Conservation (phyloP, 2,797 vertebrate genomes). For the Sebastes flavidus region DNA sequence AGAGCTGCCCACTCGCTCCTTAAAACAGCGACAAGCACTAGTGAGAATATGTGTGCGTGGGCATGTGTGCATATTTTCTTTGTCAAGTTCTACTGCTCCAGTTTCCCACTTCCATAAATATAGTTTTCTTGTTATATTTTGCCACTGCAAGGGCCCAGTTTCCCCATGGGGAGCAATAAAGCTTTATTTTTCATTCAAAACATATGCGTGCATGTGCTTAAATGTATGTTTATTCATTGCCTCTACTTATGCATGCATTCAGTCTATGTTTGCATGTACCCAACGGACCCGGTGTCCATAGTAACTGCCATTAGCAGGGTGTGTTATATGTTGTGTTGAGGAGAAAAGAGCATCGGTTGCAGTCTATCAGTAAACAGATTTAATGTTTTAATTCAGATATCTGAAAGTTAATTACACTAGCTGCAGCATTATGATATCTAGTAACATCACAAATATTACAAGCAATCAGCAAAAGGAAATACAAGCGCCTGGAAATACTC, state of each 20-base stretch:
- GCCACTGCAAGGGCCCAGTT: background rate
- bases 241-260: background rate
- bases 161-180: background rate
- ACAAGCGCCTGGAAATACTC: background rate
- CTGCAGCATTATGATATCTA: background rate
- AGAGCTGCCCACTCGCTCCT: constrained; percentile 25
- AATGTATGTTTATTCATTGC: constrained; percentile 3
- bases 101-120: background rate
- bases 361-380: background rate
- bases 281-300: constrained; percentile 30
- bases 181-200: constrained; percentile 1
- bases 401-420: background rate
- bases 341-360: constrained; percentile 10
- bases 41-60: background rate
- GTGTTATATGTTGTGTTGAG: constrained; percentile 31
- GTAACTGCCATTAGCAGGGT: constrained; percentile 37
- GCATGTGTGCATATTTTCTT: constrained; percentile 3
- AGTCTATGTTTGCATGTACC: constrained; percentile 6
- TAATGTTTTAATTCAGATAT: background rate
- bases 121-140: background rate
- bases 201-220: background rate
- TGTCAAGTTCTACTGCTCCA: constrained; percentile 10
- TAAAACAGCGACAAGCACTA: constrained; percentile 11
- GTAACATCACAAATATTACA: background rate
- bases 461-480: background rate